phyloP scores from a whole-genome alignment of 2,113 vertebrate species.

The Aythya baeri region DNA sequence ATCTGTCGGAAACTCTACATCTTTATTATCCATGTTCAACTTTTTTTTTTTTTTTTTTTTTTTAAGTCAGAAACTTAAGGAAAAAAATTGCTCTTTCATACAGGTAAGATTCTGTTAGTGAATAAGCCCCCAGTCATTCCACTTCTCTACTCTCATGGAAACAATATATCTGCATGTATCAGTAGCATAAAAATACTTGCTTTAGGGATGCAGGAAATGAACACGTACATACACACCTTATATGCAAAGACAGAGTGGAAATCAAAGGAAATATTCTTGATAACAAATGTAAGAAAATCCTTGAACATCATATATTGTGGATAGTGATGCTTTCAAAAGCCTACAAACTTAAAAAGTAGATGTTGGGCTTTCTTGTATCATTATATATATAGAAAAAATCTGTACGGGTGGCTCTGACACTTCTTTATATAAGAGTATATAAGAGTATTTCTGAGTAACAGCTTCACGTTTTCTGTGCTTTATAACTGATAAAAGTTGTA shows the following conservation, averaged over 20 bases:
- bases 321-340: not conserved
- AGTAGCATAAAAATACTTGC: not conserved
- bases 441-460: not conserved
- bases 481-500: not conserved
- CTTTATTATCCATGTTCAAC: not conserved
- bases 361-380: not conserved
- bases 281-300: not conserved
- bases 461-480: not conserved
- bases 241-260: not conserved
- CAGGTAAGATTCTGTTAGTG: not conserved
- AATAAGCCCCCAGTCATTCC: not conserved
- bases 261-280: not conserved
- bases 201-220: not conserved
- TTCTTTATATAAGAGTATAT: not conserved
- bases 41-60: not conserved
- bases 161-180: not conserved
- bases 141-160: not conserved
- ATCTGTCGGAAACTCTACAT: not conserved
- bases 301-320: not conserved
- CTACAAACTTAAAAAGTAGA: not conserved
- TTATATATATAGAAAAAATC: not conserved
- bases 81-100: not conserved
- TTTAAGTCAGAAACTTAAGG: not conserved
- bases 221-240: too few relatives aligned
- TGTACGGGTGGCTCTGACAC: not conserved